Evolutionary conservation across 2,797 vertebrate species (phyloP).

Genomic region (Sitta carolinensis): DNA sequence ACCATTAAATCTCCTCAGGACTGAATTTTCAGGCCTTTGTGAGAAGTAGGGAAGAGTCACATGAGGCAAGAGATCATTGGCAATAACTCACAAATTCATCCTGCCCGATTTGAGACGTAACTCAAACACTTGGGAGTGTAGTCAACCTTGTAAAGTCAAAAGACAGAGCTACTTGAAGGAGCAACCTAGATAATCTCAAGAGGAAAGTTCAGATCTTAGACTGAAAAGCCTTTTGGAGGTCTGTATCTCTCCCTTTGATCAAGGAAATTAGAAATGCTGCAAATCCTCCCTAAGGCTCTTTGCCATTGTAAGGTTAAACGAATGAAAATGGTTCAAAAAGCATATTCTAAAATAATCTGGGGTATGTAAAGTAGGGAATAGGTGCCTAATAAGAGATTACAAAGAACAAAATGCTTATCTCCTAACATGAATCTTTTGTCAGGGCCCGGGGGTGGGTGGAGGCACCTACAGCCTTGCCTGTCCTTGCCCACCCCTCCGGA

Average conservation of each 20-base stretch:
- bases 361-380: background rate
- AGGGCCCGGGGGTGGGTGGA: background rate
- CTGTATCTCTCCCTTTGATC: background rate
- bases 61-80: background rate
- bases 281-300: background rate
- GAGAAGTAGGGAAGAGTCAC: background rate
- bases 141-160: background rate
- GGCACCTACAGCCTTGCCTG: rapidly evolving
- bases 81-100: background rate
- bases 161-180: background rate
- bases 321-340: background rate
- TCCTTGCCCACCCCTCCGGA: rapidly evolving
- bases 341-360: background rate
- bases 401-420: background rate
- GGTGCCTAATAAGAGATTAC: background rate
- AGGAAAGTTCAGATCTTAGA: background rate
- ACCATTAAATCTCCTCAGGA: background rate
- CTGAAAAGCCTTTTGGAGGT: background rate
- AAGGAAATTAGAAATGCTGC: background rate
- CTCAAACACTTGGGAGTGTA: background rate
- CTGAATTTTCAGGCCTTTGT: background rate
- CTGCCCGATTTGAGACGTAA: background rate
- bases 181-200: background rate
- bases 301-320: background rate
- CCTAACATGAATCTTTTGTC: background rate